A percentile compares a stretch with the other conserved stretches of the same genome.
These are phyloP conservation scores for Meandrusa payeni DNA, from an alignment of 2,888 invertebrate species.

Conservation along the genomic window DNA sequence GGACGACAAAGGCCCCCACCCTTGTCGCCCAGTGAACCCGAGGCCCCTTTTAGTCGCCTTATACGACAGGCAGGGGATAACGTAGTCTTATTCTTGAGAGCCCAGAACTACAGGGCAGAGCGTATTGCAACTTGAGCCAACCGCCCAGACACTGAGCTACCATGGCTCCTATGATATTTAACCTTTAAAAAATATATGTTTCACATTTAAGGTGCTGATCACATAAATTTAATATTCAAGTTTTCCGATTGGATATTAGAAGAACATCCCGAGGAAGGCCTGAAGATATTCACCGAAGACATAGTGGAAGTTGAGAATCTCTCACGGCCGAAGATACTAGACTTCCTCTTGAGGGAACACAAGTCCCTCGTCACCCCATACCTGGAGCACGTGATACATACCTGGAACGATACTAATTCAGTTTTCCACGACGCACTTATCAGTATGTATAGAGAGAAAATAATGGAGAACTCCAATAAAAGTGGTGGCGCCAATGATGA, in stretches of 20 bases:
- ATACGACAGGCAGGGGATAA: no score
- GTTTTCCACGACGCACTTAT: conserved; percentile 95
- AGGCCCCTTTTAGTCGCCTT: no score
- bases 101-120: no score
- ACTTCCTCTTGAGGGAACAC: conserved; percentile 92
- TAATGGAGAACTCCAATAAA: conserved; percentile 45
- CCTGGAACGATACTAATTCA: conserved; percentile 92
- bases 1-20: no score
- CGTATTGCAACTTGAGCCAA: no score
- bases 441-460: conserved; percentile 92
- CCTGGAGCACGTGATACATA: conserved; percentile 94
- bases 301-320: conserved; percentile 92
- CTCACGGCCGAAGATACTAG: conserved; percentile 93
- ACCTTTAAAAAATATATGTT: no score
- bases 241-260: conserved; percentile 96
- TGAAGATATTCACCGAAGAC: conserved; percentile 94
- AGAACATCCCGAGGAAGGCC: conserved; percentile 92
- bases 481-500: conserved; percentile 59
- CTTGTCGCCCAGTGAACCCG: no score
- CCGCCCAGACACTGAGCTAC: no score
- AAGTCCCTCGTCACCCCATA: conserved; percentile 93
- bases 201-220: conserved; percentile 82
- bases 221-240: conserved; percentile 94
- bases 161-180: no score
- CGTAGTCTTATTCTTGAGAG: no score